Evolutionary conservation across 2,888 invertebrate genomes (phyloP).

Genomic region (Stegophylla sp.): DNA sequence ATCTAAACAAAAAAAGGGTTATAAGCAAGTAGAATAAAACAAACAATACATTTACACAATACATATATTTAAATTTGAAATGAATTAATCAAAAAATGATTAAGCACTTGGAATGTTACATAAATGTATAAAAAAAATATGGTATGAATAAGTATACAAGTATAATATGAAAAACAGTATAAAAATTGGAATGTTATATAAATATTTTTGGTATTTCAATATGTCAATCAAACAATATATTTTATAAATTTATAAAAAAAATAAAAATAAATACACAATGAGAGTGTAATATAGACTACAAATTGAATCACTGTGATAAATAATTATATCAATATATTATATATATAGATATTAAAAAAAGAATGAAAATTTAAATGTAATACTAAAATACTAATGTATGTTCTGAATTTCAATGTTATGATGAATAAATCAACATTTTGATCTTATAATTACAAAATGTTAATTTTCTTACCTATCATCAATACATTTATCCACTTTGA

Average conservation of each 20-base stretch:
- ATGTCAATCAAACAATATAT: too few species aligned
- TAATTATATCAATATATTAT: too few species aligned
- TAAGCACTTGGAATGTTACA: slow-evolving; percentile 17
- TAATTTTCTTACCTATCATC: slow-evolving; percentile 49
- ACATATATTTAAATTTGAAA: not conserved
- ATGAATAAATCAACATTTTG: not conserved
- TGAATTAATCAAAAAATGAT: not conserved
- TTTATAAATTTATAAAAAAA: too few species aligned
- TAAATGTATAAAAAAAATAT: not conserved
- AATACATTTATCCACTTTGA: slow-evolving; percentile 71
- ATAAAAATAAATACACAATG: too few species aligned
- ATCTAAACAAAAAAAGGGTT: slow-evolving; percentile 45
- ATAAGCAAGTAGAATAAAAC: not conserved
- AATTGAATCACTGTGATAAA: too few species aligned
- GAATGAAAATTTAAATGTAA: slow-evolving; percentile 23
- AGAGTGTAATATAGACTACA: too few species aligned
- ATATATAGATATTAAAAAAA: not conserved
- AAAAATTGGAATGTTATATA: not conserved
- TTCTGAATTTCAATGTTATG: not conserved
- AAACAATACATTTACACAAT: not conserved
- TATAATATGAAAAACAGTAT: not conserved
- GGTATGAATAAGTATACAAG: not conserved
- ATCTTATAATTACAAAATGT: not conserved
- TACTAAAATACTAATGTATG: not conserved
- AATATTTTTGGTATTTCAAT: too few species aligned